These are phyloP conservation scores for Serripes groenlandicus DNA, from an alignment of 2,888 invertebrate species.

Conservation along the genomic window DNA sequence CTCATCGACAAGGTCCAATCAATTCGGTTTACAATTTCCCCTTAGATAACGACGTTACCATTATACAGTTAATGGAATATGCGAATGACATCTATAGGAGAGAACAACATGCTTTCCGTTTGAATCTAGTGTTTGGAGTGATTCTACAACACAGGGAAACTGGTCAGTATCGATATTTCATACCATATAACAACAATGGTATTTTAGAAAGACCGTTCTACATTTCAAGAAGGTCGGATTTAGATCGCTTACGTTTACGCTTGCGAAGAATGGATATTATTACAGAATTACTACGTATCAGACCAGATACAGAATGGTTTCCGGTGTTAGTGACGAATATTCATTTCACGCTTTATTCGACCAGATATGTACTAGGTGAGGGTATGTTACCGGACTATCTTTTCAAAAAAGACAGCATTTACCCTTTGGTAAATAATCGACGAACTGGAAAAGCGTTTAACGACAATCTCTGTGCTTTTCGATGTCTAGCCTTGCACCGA, in stretches of 20 bases:
- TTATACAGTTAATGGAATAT: constrained; percentile 16
- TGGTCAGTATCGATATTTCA: constrained; percentile 38
- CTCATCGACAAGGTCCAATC: constrained; percentile 30
- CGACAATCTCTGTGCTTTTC: constrained; percentile 54
- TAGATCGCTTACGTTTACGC: constrained; percentile 19
- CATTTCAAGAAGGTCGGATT: constrained; percentile 44
- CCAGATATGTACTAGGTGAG: constrained; percentile 40
- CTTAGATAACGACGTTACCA: constrained; percentile 19
- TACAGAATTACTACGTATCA: constrained; percentile 37
- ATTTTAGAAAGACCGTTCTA: constrained; percentile 52
- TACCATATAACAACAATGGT: constrained; percentile 42
- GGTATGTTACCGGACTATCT: constrained; percentile 43
- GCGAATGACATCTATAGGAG: constrained; percentile 18
- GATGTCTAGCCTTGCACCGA: constrained; percentile 48
- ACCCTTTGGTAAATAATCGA: constrained; percentile 45
- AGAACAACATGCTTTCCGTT: constrained; percentile 32
- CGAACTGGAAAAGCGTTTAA: constrained; percentile 27
- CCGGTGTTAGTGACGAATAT: constrained; percentile 63
- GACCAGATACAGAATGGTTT: constrained; percentile 62
- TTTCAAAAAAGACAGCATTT: constrained; percentile 26
- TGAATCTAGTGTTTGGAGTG: constrained; percentile 36
- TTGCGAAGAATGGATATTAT: constrained; percentile 35
- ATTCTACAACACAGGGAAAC: constrained; percentile 41
- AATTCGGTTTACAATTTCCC: constrained; percentile 33
- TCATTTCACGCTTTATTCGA: constrained; percentile 22